Conservation (phyloP, 2,797 vertebrate species). For the Lacerta agilis region DNA sequence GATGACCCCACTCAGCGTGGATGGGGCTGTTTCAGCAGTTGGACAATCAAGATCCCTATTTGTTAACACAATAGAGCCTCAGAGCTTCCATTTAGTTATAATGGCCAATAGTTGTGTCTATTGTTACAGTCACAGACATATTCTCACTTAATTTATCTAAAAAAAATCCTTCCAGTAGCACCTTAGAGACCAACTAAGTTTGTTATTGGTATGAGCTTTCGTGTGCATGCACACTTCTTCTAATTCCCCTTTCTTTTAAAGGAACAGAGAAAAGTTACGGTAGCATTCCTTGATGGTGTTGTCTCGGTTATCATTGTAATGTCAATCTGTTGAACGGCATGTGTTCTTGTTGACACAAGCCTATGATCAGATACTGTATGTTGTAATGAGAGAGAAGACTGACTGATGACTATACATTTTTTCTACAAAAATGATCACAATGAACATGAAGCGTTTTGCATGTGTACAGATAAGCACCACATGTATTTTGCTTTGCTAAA, state of each 20-base stretch:
- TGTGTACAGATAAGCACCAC: neutral
- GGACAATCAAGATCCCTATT: too few relatives aligned
- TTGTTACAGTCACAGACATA: neutral
- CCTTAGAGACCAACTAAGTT: too few relatives aligned
- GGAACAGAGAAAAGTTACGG: neutral
- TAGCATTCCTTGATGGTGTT: neutral
- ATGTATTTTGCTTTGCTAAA: neutral
- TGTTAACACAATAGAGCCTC: too few relatives aligned
- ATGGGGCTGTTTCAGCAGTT: too few relatives aligned
- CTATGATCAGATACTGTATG: neutral
- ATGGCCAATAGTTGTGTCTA: neutral
- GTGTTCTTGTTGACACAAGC: neutral
- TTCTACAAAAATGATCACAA: neutral
- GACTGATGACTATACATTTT: neutral
- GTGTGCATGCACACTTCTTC: too few relatives aligned
- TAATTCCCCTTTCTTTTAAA: neutral
- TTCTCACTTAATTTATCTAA: neutral
- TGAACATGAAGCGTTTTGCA: slow-evolving; percentile 3
- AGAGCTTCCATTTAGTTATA: neutral
- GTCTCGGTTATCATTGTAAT: neutral
- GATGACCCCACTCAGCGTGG: too few relatives aligned
- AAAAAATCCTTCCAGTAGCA: too few relatives aligned
- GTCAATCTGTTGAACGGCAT: neutral
- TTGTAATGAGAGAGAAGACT: neutral
- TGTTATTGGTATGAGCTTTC: too few relatives aligned